Evolutionary conservation across 2,797 vertebrate genomes (phyloP), one percentile per base, ranked within the genome.

Genomic region (Coendou prehensilis): DNA sequence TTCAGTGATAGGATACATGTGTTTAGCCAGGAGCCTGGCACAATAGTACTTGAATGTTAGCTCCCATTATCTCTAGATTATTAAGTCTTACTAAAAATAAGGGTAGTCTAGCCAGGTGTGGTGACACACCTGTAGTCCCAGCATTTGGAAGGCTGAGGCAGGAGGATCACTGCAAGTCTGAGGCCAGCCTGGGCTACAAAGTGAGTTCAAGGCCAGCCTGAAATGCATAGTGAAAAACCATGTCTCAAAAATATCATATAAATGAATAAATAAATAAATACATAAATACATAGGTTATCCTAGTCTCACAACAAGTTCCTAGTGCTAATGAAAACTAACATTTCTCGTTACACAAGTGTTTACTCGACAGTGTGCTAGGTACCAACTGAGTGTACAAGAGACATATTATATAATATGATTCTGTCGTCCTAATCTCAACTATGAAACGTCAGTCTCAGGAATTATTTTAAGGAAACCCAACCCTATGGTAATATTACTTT

Each of bases 81-180:
- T 79, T 96, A 79, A 87, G 23, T 87, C n/a, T 94, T 83, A 85
- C 9, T 93, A 85, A 84, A 89, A 94, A 93, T 87, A 93, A 94
- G 50, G 14, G 20, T 93, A n/a, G 64, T 67, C 14, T 6, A 18
- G 64, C 64, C 33, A 6, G 59, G 64, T 15, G 15, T 67, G 6
- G 63, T 67, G 30, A 33, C 30, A 3, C 14, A 13, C 63, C 63
- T 67, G 33, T 37, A 69, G 37, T 69, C n/a, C n/a, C 33, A 69
- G 64, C 64, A 69, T 7, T 37, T 15, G 18, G n/a, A 69, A 61
- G 23, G 26, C 59, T 61, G 9, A 61, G 59, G 9, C 23, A 61
- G 59, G 59, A 26, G 59, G 23, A 61, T 61, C 59, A 61, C 26
- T 28, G 59, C 59, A 61, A 26, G 9, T 61, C 28, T 9, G 26